Percentiles rank a stretch among this genome's conserved stretches.
phyloP scores from a whole-genome alignment of 2,888 invertebrate species.

The Megaustenia siamemsis region DNA sequence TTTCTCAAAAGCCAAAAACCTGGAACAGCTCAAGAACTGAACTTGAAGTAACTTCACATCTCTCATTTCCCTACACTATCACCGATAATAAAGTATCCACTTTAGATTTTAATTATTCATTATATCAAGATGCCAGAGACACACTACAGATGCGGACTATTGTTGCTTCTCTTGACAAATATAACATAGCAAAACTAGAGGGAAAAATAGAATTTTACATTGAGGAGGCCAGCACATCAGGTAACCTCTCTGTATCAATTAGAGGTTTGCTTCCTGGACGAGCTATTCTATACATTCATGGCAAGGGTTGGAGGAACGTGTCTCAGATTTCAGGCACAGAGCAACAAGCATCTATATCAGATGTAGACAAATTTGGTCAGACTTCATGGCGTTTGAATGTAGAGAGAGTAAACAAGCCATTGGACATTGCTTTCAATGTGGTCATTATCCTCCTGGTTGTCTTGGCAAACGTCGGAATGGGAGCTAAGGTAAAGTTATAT shows the following conservation, averaged over 20 bases:
- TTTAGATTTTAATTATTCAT: constrained; percentile 32
- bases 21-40: neutral
- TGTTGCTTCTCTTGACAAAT: neutral
- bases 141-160: neutral
- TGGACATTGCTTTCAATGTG: constrained; percentile 66
- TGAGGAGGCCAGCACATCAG: neutral
- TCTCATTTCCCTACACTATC: constrained; percentile 21
- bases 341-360: neutral
- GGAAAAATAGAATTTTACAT: neutral
- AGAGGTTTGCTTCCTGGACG: constrained; percentile 20
- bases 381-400: constrained; percentile 50
- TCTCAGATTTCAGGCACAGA: neutral
- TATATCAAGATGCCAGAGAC: neutral
- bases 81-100: neutral
- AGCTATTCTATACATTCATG: neutral
- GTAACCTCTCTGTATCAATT: neutral
- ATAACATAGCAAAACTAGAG: neutral
- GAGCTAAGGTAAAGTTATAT: constrained; percentile 77
- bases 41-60: constrained; percentile 6
- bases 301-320: neutral
- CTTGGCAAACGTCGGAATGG: constrained; percentile 80
- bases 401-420: constrained; percentile 60
- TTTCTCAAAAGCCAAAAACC: neutral
- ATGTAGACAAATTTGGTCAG: neutral
- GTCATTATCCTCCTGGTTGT: constrained; percentile 67